Base-by-base conservation (phyloP, 2,888 invertebrate species). In the Abrostola tripartita region DNA sequence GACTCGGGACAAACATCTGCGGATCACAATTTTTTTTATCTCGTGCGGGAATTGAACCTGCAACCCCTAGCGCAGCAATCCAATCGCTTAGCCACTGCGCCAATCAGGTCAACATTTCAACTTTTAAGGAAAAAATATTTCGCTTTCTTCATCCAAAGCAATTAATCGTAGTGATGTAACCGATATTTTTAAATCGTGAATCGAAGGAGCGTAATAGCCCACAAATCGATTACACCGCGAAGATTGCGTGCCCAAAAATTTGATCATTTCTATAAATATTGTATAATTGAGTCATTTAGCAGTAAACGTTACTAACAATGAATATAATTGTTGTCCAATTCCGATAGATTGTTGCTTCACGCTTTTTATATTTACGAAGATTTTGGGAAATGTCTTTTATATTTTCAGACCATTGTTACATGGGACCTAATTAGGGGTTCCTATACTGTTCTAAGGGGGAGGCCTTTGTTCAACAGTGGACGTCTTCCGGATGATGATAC, bases 241-340 rank as follows among this genome's bases (percentile, higher is more conserved):
- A 65, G 57, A 65, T 76, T 65, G 77, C 77, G 77, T 76, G 76
- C 57, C 65, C 35, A 63, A 68, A 65, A 60, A 37, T 42, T 63
- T 66, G 59, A 59, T 70, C 42, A 57, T 74, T 61, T 50, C 57
- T 35, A 55, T 68, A 14, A 52, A 58, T 69, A 42, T 52, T 10
- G 47, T 56, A 49, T 65, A 52, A 68, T 74, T 64, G 68, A 73
- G 77, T 53, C 52, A 70, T 76, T 76, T 71, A 65, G 59, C 53
- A 53, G 70, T 76, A 65, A 58, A 70, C 57, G 63, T 66, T 56
- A 64, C 62, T 58, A 71, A 70, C 58, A 57, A 67, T 63, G 58
- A 52, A 67, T 57, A 44, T 72, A 69, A 76, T 76, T 76, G 66
- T 58, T 37, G 49, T 53, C 40, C 57, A 68, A 61, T 60, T 37